Base-by-base conservation (phyloP, 2,113 vertebrate species). In the Hyla sarda region DNA sequence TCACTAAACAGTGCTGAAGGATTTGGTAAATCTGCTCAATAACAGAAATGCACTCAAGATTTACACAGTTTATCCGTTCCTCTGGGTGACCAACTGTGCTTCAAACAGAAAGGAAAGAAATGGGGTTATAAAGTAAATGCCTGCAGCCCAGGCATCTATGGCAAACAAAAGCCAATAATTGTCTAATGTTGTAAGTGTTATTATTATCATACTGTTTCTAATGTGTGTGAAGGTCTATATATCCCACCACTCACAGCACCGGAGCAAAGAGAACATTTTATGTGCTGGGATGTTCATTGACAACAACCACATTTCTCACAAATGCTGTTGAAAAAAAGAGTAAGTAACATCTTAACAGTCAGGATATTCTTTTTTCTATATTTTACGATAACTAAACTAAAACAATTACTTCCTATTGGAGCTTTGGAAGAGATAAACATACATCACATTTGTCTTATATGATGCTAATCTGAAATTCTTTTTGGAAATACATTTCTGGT, bases 141-240 rank as follows among this genome's bases (percentile, higher is more conserved):
- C 62, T 28, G 6, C 2, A 79, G 76, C 75, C 45, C 32, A 21
- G 41, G 76, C 25, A 50, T 71, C 71, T 71, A 30, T 41, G 28
- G 60, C 60, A 71, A 85, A 86, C 41, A 79, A 86, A 71, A 79
- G 32, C 30, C 62, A 79, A 30, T 37, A 86, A 78, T 86, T 69
- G 48, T 79, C 62, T 86, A 86, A 86, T 86, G 67, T 56, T 78
- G n/a, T 80, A 80, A 58, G 76, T n/a, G 58, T 54, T n/a, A n/a
- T n/a, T n/a, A n/a, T n/a, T n/a, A n/a, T n/a, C n/a, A n/a, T n/a
- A n/a, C n/a, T 65, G 48, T 72, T 58, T n/a, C 34, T 60, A 58
- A 80, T 80, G 83, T 85, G 56, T 52, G 30, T 3, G 50, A 80
- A 79, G 71, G 52, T 13, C 78, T 71, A n/a, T 80, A 58, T n/a